Conservation (phyloP, 2,797 vertebrate genomes). For the Typhlichthys subterraneus region DNA sequence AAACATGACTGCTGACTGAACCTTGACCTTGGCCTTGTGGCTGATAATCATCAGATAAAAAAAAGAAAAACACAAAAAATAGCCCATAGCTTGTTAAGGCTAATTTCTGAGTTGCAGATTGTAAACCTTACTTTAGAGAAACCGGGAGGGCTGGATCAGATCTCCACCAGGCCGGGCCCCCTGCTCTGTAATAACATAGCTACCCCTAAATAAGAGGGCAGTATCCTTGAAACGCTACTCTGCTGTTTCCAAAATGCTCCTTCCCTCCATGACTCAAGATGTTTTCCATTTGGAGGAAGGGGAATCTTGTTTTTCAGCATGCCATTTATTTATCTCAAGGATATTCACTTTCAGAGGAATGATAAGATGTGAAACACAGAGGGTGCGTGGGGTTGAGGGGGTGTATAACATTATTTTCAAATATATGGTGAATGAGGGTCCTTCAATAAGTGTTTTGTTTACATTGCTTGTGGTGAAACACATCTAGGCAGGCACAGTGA, state of each 20-base stretch:
- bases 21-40: slow-evolving; percentile 64
- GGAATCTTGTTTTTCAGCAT: slow-evolving; percentile 36
- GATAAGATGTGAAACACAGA: slow-evolving; percentile 40
- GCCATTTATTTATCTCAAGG: slow-evolving; percentile 45
- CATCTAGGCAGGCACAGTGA: slow-evolving; percentile 57
- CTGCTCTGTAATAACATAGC: slow-evolving; percentile 44
- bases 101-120: slow-evolving; percentile 82
- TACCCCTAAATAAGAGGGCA: slow-evolving; percentile 45
- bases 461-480: slow-evolving; percentile 67
- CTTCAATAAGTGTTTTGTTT: slow-evolving; percentile 73
- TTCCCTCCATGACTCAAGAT: slow-evolving; percentile 39
- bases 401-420: slow-evolving; percentile 45
- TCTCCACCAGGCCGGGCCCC: slow-evolving; percentile 46
- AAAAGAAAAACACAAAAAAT: slow-evolving; percentile 48
- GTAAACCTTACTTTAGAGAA: slow-evolving; percentile 73
- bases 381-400: slow-evolving; percentile 2
- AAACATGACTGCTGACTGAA: slow-evolving; percentile 63
- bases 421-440: slow-evolving; percentile 66
- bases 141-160: slow-evolving; percentile 51
- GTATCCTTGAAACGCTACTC: slow-evolving; percentile 58
- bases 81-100: slow-evolving; percentile 68
- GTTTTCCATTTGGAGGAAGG: slow-evolving; percentile 54
- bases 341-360: slow-evolving; percentile 42
- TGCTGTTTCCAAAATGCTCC: slow-evolving; percentile 34
- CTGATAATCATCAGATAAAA: slow-evolving; percentile 62